phyloP scores from a whole-genome alignment of 1,140 invertebrate species.

The Apis laboriosa region DNA sequence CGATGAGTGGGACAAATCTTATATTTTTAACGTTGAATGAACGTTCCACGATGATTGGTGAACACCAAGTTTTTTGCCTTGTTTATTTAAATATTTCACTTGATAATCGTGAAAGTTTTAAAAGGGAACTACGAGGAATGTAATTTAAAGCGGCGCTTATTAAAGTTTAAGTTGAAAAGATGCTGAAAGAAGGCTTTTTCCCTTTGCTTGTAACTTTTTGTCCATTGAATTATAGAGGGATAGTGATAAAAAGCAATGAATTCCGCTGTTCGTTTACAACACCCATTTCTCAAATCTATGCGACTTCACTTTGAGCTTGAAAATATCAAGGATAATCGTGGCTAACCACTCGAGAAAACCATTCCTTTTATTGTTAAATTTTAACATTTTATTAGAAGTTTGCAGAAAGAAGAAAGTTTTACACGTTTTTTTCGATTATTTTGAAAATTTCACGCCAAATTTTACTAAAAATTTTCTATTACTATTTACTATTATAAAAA shows the following conservation, averaged over 20 bases:
- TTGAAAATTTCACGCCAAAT: too few species aligned
- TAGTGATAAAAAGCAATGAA: slow-evolving; percentile 11
- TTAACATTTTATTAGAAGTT: too few species aligned
- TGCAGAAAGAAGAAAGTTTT: too few species aligned
- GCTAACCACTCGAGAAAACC: neutral
- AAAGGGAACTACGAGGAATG: too few species aligned
- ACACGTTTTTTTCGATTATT: too few species aligned
- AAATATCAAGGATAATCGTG: neutral
- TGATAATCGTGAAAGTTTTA: neutral
- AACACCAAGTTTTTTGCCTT: too few species aligned
- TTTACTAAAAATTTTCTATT: too few species aligned
- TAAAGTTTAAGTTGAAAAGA: neutral
- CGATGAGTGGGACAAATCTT: neutral
- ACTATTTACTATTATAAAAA: too few species aligned
- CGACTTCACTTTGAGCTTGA: neutral
- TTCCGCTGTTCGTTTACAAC: neutral
- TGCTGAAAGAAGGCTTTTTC: neutral
- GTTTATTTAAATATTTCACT: neutral
- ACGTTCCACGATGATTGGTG: too few species aligned
- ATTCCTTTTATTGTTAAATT: too few species aligned
- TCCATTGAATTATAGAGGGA: slow-evolving; percentile 39
- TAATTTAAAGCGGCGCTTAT: slow-evolving; percentile 4
- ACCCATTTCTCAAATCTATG: slow-evolving; percentile 22
- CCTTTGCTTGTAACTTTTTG: slow-evolving; percentile 27
- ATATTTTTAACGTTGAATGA: neutral